These are phyloP conservation scores for Gryllus bimaculatus DNA, from an alignment of 1,140 invertebrate species.

Conservation along the genomic window DNA sequence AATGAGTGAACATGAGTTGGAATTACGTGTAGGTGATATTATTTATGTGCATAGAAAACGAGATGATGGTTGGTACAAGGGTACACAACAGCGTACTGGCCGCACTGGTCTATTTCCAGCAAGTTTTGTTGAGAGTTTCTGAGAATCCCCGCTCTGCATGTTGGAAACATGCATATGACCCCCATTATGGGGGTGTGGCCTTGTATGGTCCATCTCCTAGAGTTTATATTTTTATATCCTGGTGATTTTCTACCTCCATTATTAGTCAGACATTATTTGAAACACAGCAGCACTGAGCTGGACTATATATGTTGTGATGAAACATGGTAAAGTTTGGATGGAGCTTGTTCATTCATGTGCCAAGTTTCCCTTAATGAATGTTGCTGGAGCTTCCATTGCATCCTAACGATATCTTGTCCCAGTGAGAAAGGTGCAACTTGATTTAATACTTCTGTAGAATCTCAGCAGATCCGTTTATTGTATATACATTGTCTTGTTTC, in stretches of 20 bases:
- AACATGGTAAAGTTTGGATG: background rate
- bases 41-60: slow-evolving; percentile 86
- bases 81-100: slow-evolving; percentile 78
- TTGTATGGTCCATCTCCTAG: background rate
- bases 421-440: no score
- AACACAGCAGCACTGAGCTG: background rate
- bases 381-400: background rate
- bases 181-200: background rate
- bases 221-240: slow-evolving; percentile 2
- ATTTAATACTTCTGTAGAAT: no score
- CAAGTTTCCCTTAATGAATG: background rate
- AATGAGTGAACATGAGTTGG: slow-evolving; percentile 78
- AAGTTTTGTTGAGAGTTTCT: slow-evolving; percentile 77
- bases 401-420: background rate
- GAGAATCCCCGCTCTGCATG: slow-evolving; percentile 30
- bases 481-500: no score
- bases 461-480: no score
- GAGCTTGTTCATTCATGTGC: background rate
- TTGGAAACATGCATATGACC: slow-evolving; percentile 19
- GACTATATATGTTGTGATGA: background rate
- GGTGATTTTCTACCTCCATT: background rate
- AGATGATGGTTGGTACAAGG: slow-evolving; percentile 93
- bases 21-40: slow-evolving; percentile 81
- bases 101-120: slow-evolving; percentile 87
- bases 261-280: background rate